Evolutionary conservation across 23 tunicate species (phyloP), one percentile per base, ranked within the genome.

Genomic region (Corella eumyota): DNA sequence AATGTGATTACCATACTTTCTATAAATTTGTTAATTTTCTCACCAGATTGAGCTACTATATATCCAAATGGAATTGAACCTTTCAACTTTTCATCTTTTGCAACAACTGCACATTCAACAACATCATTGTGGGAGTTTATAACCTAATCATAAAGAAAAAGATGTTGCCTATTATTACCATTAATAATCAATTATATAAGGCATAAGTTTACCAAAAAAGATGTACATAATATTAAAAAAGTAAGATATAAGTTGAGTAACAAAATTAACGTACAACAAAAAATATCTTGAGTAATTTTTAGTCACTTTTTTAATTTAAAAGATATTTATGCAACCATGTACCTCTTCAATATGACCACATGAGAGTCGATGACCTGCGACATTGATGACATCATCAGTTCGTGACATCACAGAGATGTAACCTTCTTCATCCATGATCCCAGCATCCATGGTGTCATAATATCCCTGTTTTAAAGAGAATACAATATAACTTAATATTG

Each of bases 401-500:
- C 96, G 81, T 62, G 96, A 88, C 96, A 88, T 88, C 77, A 88
- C 96, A 66, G 88, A 78, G 6, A 88, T 60, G 35, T 88, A 88
- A 47, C 96, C 96, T 54, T 73, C 71, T 34, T 88, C 81, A 49
- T 88, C 96, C 56, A 66, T 68, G 6, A 88, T 66, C 3, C 96
- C 96, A 46, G 96, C 96, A 64, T 88, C 96, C 96, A 88, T 88
- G 34, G 96, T 88, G 68, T 88, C 96, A 56, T 88, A 88, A 50
- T 53, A 88, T 6, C 96, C 96, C 96, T 88, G 58, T 11, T n/a
- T 25, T 36, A 26, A 72, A 40, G n/a, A n/a, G n/a, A n/a, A n/a
- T n/a, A n/a, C n/a, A n/a, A n/a, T n/a, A n/a, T n/a, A n/a, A n/a
- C n/a, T n/a, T n/a, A n/a, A n/a, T n/a, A n/a, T n/a, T n/a, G n/a